Evolutionary conservation across 2,888 invertebrate species (phyloP).

Genomic region (Pseudococcus longispinus): DNA sequence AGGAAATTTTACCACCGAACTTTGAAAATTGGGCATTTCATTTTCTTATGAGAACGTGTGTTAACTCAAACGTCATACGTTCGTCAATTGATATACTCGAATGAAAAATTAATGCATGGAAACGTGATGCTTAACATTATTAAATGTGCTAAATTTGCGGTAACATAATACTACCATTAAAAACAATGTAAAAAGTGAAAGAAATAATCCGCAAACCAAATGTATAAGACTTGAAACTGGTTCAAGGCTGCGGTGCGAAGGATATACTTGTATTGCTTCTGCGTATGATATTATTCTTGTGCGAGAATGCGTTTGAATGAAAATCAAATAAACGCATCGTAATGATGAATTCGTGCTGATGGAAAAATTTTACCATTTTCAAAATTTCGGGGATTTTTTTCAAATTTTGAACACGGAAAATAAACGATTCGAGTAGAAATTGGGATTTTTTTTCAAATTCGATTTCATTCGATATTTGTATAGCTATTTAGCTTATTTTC

Average conservation of each 20-base stretch:
- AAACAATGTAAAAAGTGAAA: slow-evolving; percentile 45
- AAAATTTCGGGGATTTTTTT: neutral
- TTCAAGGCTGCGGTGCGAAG: slow-evolving; percentile 30
- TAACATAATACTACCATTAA: slow-evolving; percentile 28
- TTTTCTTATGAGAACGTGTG: neutral
- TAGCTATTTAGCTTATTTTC: too few species aligned
- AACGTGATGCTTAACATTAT: slow-evolving; percentile 15
- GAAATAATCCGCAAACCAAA: slow-evolving; percentile 39
- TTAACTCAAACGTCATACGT: neutral
- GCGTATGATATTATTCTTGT: slow-evolving; percentile 12
- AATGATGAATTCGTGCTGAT: neutral
- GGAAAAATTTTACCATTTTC: neutral
- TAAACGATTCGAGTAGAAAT: too few species aligned
- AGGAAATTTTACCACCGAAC: neutral
- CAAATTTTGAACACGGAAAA: too few species aligned
- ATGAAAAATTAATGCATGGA: neutral
- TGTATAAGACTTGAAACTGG: slow-evolving; percentile 39
- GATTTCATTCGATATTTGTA: too few species aligned
- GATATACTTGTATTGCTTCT: slow-evolving; percentile 27
- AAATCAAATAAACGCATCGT: neutral
- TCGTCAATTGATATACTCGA: neutral
- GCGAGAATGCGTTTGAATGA: neutral
- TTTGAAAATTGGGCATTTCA: neutral
- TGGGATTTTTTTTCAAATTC: too few species aligned
- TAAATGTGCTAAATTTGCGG: slow-evolving; percentile 36